Evolutionary conservation across 2,797 vertebrate species (phyloP).

Genomic region (Clamator glandarius): DNA sequence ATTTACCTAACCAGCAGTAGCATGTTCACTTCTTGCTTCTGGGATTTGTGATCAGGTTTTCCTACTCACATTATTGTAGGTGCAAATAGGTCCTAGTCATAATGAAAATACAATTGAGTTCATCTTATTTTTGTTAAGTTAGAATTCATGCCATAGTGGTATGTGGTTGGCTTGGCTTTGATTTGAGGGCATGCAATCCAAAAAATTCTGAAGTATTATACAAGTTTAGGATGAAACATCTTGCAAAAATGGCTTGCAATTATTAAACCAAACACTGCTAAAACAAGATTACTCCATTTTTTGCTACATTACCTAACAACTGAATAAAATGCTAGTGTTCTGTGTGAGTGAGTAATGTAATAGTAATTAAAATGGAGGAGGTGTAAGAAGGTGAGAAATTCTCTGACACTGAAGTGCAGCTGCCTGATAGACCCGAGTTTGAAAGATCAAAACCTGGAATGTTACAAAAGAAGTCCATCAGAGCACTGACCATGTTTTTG

Average conservation of each 20-base stretch:
- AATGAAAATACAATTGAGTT: neutral
- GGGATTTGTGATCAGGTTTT: neutral
- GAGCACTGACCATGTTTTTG: neutral
- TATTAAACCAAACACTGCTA: neutral
- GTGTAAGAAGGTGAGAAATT: neutral
- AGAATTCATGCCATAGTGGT: neutral
- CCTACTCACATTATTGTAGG: neutral
- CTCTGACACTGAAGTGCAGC: neutral
- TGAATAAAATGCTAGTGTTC: neutral
- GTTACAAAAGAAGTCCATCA: rapidly evolving
- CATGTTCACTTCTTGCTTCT: neutral
- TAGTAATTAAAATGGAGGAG: neutral
- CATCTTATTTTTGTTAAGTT: neutral
- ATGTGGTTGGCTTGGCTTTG: neutral
- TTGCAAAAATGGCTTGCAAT: neutral
- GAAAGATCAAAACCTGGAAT: neutral
- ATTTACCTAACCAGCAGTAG: neutral
- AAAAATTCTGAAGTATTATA: neutral
- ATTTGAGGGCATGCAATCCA: neutral
- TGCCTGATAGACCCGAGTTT: neutral
- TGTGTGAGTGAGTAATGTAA: neutral
- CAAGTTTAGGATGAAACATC: neutral
- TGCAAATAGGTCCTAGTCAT: neutral
- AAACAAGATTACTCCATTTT: neutral
- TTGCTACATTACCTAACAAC: neutral